A percentile compares a stretch with the other conserved stretches of the same genome.
Conservation (phyloP, 2,113 vertebrate species). For the Gnathonemus longibarbis region DNA sequence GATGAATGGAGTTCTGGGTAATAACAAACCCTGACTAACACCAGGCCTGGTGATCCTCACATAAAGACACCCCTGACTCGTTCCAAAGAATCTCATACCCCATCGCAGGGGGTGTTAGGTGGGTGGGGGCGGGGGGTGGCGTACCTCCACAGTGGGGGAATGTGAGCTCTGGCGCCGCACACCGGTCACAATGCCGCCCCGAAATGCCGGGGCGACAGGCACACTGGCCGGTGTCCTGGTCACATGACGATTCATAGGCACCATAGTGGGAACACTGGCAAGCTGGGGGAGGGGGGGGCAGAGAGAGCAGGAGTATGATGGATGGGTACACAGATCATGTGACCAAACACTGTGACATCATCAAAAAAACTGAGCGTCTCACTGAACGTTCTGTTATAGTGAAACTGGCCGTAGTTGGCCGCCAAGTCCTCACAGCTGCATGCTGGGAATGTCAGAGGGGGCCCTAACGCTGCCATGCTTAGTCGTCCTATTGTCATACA, state of each 20-base stretch:
- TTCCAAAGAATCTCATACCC: neutral
- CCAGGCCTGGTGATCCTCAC: neutral
- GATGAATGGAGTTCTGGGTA: neutral
- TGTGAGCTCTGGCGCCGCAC: constrained; percentile 49
- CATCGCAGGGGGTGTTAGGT: neutral
- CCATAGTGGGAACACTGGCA: constrained; percentile 69
- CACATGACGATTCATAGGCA: constrained; percentile 58
- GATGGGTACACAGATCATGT: neutral
- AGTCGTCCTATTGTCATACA: neutral
- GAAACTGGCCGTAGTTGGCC: constrained; percentile 28
- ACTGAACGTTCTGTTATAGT: neutral
- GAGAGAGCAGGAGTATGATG: neutral
- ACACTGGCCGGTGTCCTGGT: constrained; percentile 65
- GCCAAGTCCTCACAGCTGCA: constrained; percentile 60
- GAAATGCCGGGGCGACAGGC: constrained; percentile 60
- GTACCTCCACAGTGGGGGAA: constrained; percentile 76
- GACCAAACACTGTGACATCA: neutral
- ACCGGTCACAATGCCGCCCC: constrained; percentile 70
- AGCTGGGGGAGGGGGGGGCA: constrained; percentile 45
- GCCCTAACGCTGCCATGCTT: neutral
- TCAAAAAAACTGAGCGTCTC: neutral
- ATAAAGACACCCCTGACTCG: neutral
- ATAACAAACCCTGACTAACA: neutral
- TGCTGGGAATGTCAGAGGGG: constrained; percentile 34
- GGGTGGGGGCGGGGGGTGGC: neutral